These are phyloP conservation scores for Ctenosaura bakeri DNA, from an alignment of 2,797 vertebrate genomes.

Conservation along the genomic window DNA sequence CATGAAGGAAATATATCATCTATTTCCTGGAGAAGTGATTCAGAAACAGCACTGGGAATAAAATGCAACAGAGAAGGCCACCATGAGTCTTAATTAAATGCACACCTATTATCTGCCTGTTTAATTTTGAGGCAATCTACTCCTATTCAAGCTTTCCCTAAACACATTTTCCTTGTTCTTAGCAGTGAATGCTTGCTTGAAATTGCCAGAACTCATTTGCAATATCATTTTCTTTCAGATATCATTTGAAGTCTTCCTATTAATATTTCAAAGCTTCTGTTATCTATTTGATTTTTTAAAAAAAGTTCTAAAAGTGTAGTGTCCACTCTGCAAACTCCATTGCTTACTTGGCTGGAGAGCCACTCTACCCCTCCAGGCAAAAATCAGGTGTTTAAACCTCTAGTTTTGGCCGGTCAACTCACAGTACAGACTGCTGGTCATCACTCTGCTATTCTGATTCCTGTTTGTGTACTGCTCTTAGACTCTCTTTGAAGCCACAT, in stretches of 20 bases:
- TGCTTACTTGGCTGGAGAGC: no score
- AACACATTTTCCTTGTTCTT: conserved; percentile 23
- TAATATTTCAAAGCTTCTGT: conserved; percentile 47
- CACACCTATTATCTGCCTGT: conserved; percentile 16
- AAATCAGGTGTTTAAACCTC: no score
- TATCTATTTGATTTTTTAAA: conserved; percentile 44
- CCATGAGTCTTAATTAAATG: neutral
- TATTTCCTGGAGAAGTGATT: conserved; percentile 25
- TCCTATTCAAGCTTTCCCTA: conserved; percentile 9
- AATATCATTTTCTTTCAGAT: conserved; percentile 36
- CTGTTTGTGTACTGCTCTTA: no score
- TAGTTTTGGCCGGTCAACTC: no score
- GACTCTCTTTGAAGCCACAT: no score
- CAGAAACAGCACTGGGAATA: conserved; percentile 24
- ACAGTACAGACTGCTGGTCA: no score
- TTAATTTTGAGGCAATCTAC: conserved; percentile 29
- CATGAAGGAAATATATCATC: neutral
- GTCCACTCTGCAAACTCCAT: no score
- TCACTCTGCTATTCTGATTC: no score
- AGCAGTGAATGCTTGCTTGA: conserved; percentile 31
- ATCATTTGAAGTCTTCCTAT: conserved; percentile 43
- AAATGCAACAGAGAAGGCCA: neutral
- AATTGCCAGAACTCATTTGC: conserved; percentile 38
- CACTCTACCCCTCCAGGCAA: no score
- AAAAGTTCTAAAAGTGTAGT: conserved; percentile 29